A percentile compares a stretch with the other conserved stretches of the same genome.
Conservation (phyloP, 1,140 invertebrate genomes). For the Pachyrhynchus sulphureomaculatus region DNA sequence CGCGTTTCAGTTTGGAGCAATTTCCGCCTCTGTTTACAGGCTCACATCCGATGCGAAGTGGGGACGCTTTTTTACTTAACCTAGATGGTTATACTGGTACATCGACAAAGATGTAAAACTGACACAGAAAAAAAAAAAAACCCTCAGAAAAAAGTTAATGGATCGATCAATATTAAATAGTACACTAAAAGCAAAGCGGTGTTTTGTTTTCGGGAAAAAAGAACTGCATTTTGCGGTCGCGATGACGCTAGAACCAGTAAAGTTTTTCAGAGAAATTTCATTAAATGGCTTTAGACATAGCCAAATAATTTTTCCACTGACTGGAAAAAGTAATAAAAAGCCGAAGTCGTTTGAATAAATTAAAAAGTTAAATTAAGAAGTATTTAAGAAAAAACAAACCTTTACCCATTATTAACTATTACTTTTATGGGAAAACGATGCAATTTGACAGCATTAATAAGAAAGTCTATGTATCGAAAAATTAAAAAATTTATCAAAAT, state of each 20-base stretch:
- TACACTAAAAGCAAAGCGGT: constrained; percentile 30
- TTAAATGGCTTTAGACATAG: neutral
- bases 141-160: constrained; percentile 23
- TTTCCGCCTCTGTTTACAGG: no score
- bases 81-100: neutral
- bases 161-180: constrained; percentile 30
- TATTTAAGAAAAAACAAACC: no score
- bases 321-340: neutral
- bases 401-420: no score
- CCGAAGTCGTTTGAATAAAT: neutral
- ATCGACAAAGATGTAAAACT: constrained; percentile 5
- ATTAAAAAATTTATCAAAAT: no score
- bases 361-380: no score
- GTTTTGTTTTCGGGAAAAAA: constrained; percentile 25
- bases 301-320: neutral
- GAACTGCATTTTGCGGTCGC: neutral
- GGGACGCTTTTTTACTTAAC: no score
- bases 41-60: no score
- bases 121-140: constrained; percentile 17
- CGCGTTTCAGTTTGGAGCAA: no score
- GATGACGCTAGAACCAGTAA: neutral
- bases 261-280: neutral
- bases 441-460: no score
- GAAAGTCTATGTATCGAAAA: no score
- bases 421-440: no score